Evolutionary conservation across 2,797 vertebrate species (phyloP), one percentile per base, ranked within the genome.

Genomic region (Cyprinella venusta): DNA sequence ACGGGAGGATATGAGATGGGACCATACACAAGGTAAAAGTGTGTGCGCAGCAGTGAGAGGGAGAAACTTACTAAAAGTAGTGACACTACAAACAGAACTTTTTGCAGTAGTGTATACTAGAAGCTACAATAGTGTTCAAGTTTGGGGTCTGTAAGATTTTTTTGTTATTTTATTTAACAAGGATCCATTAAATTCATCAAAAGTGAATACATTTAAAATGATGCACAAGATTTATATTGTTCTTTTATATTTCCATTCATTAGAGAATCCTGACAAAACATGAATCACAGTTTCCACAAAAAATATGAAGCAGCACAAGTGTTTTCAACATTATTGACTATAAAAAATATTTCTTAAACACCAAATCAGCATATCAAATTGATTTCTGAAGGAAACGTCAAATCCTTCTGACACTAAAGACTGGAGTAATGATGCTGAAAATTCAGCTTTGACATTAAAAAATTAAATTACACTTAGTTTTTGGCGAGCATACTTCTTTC

Each of bases 1-100:
- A 67, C 6, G 24, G 70, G 42, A 85, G 87, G 81, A 80, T 90
- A 88, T 81, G 71, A 88, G 83, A 88, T 45, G 1, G 52, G 19
- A 16, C 33, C 4, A 1, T 38, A 81, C 50, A 61, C 26, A 61
- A 48, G 8, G 71, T 61, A 13, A 61, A 52, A 80, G 3, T 56
- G n/a, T 26, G 21, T 18, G 48, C 2, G 16, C 7, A 36, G 36
- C 52, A 56, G 72, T 38, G 72, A 56, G 21, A 59, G 1, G 13
- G 12, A 40, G 33, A 2, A 9, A 24, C 52, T 16, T 8, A 16
- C 10, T 40, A 24, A 40, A 24, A 56, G 21, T 59, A 33, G 16
- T 33, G 16, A 72, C 21, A 38, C 36, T 40, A 59, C 26, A 24
- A 56, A 38, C 33, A 56, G 7, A 75, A n/a, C 12, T 24, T 24